Evolutionary conservation across 2,797 vertebrate species (phyloP), one percentile per base, ranked within the genome.

Genomic region (Rhinophrynus dorsalis): DNA sequence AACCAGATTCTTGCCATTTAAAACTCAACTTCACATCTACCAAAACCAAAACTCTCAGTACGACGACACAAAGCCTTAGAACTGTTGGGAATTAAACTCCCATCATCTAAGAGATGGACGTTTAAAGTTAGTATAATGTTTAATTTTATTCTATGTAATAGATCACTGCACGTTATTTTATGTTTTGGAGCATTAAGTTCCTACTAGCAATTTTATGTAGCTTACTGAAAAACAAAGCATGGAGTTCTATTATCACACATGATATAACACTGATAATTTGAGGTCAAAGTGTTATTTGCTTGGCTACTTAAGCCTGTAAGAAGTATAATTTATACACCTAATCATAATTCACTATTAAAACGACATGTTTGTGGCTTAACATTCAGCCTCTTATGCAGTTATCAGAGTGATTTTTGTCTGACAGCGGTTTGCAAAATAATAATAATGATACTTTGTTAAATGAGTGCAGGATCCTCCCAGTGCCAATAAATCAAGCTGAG

Each of bases 401-500:
- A 38, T 55, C 35, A 58, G 40, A 26, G 6, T 40, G 55, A 17
- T 15, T 56, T 55, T 71, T 32, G 27, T 37, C 32, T 72, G 52
- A 65, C 61, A 72, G 61, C 35, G 15, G 69, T 72, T 72, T 65
- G 61, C 61, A 47, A 56, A 71, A 72, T 48, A 72, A 65, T 65
- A 72, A 59, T 58, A 56, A 71, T 64, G 60, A 64, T 65, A 42
- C 61, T 59, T 58, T 50, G 50, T 60, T 81, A 85, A 77, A 84
- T 77, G 68, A 84, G 81, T 78, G 63, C 61, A 75, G 72, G 68
- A 77, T 77, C 78, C 82, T 78, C 52, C 72, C 68, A 75, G 76
- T 74, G 77, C 75, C 76, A 76, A 55, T 78, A 83, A 87, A 88
- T 85, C 79, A 81, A 75, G 74, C 59, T 71, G 63, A 83, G 87